Conservation (phyloP, 2,888 invertebrate genomes). For the Dendrolimus houi region DNA sequence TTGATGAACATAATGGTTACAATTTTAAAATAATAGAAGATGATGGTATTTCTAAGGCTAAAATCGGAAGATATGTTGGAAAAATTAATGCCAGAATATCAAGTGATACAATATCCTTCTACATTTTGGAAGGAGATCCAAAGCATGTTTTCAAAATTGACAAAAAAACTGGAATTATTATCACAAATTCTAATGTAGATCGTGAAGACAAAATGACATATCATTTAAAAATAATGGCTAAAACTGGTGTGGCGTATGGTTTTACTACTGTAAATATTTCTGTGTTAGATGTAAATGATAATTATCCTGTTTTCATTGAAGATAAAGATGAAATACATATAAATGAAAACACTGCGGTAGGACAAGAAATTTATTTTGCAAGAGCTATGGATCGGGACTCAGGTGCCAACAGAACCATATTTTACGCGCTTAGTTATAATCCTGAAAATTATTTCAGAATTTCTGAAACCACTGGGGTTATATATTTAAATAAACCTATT, state of each 20-base stretch:
- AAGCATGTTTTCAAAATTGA: conserved; percentile 87
- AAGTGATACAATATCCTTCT: conserved; percentile 82
- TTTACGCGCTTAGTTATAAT: conserved; percentile 88
- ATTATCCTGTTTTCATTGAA: conserved; percentile 88
- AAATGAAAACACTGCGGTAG: conserved; percentile 93
- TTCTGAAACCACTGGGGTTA: conserved; percentile 90
- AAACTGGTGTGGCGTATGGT: conserved; percentile 84
- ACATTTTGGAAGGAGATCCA: conserved; percentile 88
- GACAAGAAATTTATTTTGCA: conserved; percentile 93
- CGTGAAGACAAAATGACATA: conserved; percentile 88
- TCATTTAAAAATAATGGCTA: conserved; percentile 87
- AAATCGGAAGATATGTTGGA: conserved; percentile 84
- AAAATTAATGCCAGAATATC: conserved; percentile 79
- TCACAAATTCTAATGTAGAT: conserved; percentile 87
- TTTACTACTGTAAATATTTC: conserved; percentile 87
- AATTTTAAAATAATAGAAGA: conserved; percentile 91
- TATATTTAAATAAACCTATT: conserved; percentile 89
- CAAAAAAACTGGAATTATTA: conserved; percentile 85
- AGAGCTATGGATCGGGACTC: conserved; percentile 91
- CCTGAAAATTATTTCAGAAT: conserved; percentile 89
- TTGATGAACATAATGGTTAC: conserved; percentile 86
- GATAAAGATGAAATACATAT: conserved; percentile 87
- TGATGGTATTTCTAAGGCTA: conserved; percentile 77
- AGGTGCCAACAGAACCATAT: conserved; percentile 90
- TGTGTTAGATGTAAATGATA: conserved; percentile 93